Evolutionary conservation across 2,888 invertebrate genomes (phyloP).

Genomic region (Drosophila hamatofila): DNA sequence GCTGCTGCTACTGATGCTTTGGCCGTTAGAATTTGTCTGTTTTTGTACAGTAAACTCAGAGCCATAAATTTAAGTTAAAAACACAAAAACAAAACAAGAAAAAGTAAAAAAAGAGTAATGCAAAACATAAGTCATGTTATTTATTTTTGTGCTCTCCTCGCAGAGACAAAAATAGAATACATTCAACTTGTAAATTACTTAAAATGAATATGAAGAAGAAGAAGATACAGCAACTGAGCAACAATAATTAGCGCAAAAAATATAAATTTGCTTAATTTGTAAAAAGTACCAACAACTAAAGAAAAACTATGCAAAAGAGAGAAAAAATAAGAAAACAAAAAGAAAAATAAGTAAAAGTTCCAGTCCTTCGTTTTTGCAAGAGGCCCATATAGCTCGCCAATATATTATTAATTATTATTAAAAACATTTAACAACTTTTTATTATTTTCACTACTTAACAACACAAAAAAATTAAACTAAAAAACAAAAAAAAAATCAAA

Average conservation of each 20-base stretch:
- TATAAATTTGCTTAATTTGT: constrained; percentile 80
- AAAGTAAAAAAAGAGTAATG: constrained; percentile 43
- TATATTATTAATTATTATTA: constrained; percentile 82
- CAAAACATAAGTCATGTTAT: constrained; percentile 64
- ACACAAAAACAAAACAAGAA: constrained; percentile 20
- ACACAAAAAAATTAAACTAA: constrained; percentile 49
- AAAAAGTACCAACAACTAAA: constrained; percentile 82
- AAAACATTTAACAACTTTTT: constrained; percentile 76
- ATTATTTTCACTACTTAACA: constrained; percentile 73
- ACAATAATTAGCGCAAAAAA: constrained; percentile 79
- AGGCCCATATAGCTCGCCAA: constrained; percentile 86
- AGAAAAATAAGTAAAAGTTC: constrained; percentile 74
- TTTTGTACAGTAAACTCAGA: constrained; percentile 72
- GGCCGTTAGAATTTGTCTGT: constrained; percentile 72
- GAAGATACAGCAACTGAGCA: constrained; percentile 73
- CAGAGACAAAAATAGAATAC: constrained; percentile 51
- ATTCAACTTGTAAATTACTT: constrained; percentile 76
- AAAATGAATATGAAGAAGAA: constrained; percentile 41
- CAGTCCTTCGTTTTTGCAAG: constrained; percentile 86
- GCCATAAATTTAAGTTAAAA: constrained; percentile 78
- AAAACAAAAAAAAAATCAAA: constrained; percentile 27
- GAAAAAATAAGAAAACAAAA: constrained; percentile 42
- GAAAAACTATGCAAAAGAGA: constrained; percentile 66
- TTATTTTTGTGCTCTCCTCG: constrained; percentile 55
- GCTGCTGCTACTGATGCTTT: constrained; percentile 46